phyloP scores from a whole-genome alignment of 2,797 vertebrate genomes.

The Xyrichtys novacula region DNA sequence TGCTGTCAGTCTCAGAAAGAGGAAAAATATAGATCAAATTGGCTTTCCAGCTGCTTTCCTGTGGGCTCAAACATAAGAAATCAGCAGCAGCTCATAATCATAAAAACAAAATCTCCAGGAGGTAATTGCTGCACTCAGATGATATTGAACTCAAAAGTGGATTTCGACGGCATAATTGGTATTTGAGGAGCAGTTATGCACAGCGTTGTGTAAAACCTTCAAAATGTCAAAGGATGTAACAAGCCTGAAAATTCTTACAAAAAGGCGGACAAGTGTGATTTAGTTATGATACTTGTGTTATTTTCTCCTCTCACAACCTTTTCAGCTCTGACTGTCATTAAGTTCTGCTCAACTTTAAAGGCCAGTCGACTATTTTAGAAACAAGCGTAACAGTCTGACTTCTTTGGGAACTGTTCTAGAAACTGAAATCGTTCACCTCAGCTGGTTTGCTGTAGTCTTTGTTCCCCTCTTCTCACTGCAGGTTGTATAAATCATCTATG shows the following conservation, averaged over 20 bases:
- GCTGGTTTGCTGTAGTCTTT: background rate
- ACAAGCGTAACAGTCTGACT: background rate
- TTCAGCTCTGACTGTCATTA: slow-evolving; percentile 15
- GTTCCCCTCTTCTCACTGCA: background rate
- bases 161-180: slow-evolving; percentile 18
- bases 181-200: background rate
- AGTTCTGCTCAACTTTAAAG: background rate
- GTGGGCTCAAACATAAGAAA: background rate
- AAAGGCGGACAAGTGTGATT: slow-evolving; percentile 6
- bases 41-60: background rate
- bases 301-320: slow-evolving; percentile 19
- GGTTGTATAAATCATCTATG: too few relatives aligned
- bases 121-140: slow-evolving; percentile 18
- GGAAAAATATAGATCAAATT: background rate
- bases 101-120: background rate
- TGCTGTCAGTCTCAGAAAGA: background rate
- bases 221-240: slow-evolving; percentile 22
- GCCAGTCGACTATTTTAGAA: slow-evolving; percentile 2
- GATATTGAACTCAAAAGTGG: background rate
- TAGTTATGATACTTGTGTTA: slow-evolving; percentile 1
- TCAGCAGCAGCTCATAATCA: background rate
- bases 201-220: slow-evolving; percentile 10
- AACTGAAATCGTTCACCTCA: background rate
- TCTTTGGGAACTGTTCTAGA: background rate
- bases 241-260: background rate